A percentile compares a stretch with the other conserved stretches of the same genome.
Conservation (phyloP, 2,113 vertebrate species). For the Dinomys branickii region DNA sequence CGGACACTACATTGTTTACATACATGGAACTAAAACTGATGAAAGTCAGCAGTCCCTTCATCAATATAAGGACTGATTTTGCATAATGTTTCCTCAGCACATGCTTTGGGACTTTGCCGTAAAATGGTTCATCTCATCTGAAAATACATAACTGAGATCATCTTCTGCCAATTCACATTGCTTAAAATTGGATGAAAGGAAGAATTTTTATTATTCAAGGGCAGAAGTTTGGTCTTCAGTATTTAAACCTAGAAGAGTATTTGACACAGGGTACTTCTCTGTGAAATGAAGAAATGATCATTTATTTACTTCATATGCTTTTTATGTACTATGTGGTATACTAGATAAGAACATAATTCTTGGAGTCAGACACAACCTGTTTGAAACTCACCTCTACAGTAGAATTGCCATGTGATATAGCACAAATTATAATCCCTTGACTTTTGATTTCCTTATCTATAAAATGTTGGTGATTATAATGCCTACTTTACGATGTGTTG, state of each 20-base stretch:
- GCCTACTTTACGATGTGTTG: not conserved
- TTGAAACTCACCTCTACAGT: not conserved
- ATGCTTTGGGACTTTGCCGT: not conserved
- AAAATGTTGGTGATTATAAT: not conserved
- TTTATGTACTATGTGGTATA: not conserved
- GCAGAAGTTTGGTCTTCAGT: not conserved
- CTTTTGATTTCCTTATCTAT: not conserved
- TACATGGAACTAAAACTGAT: not conserved
- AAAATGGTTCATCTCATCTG: not conserved
- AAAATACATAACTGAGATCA: not conserved
- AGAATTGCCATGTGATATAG: not conserved
- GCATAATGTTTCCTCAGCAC: not conserved
- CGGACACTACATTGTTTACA: not conserved
- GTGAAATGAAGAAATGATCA: not conserved
- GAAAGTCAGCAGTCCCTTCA: not conserved
- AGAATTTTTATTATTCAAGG: not conserved
- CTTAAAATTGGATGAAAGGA: constrained; percentile 11
- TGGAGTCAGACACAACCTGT: not conserved
- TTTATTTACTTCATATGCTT: not conserved
- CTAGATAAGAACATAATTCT: not conserved
- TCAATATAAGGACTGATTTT: not conserved
- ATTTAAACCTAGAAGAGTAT: constrained; percentile 4
- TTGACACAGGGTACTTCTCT: not conserved
- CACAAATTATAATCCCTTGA: not conserved
- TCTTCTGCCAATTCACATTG: not conserved